Evolutionary conservation across 2,113 vertebrate genomes (phyloP).

Genomic region (Anhinga anhinga): DNA sequence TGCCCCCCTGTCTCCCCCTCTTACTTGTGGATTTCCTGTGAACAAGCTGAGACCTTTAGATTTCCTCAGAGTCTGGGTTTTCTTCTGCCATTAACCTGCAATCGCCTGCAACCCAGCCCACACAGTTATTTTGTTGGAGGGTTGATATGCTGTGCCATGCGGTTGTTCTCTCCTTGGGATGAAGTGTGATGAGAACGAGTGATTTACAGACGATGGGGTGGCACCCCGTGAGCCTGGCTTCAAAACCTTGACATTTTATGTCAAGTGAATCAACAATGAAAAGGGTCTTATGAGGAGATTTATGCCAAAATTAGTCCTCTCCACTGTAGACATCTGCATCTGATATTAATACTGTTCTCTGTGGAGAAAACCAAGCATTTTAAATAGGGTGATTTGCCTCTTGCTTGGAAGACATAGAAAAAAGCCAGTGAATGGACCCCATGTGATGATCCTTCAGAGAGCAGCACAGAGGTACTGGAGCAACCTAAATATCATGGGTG

Average conservation of each 20-base stretch:
- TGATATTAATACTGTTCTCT: not conserved
- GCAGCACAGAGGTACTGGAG: not conserved
- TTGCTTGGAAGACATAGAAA: not conserved
- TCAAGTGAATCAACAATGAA: not conserved
- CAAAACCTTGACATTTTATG: not conserved
- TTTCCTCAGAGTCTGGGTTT: not conserved
- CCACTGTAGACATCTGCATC: not conserved
- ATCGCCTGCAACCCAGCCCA: not conserved
- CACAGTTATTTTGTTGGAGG: not conserved
- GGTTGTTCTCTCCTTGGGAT: not conserved
- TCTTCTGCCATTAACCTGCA: not conserved
- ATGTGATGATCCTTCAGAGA: not conserved
- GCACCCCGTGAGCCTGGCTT: not conserved
- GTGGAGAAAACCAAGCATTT: not conserved
- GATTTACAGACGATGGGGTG: not conserved
- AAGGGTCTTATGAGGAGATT: not conserved
- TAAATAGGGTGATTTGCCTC: not conserved
- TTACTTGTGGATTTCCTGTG: not conserved
- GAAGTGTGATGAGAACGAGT: not conserved
- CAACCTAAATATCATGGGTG: not conserved
- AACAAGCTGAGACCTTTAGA: not conserved
- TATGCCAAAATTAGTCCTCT: not conserved
- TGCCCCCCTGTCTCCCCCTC: not conserved
- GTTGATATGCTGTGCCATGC: not conserved
- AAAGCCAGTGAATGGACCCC: not conserved